Percentiles rank a stretch among this genome's conserved stretches.
Conservation (phyloP, 2,888 invertebrate genomes). For the Mellilla xanthometata region DNA sequence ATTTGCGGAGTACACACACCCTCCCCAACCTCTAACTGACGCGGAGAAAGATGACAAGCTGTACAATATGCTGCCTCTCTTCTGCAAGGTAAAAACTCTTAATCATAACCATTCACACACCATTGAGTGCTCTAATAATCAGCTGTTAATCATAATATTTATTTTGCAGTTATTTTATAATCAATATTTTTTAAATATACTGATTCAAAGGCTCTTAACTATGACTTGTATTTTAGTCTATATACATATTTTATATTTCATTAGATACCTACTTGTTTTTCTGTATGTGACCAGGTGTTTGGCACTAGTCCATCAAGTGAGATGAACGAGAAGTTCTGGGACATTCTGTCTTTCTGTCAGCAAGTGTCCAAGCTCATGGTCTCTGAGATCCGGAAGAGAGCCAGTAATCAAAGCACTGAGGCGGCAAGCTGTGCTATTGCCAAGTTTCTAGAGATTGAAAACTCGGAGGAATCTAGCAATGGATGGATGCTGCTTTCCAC, state of each 20-base stretch:
- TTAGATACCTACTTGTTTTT: too few species aligned
- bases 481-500: constrained; percentile 98
- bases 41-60: constrained; percentile 95
- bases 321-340: constrained; percentile 98
- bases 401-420: constrained; percentile 97
- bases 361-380: constrained; percentile 98
- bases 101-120: too few species aligned
- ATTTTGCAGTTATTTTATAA: not conserved
- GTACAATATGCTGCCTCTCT: constrained; percentile 98
- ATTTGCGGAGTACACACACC: constrained; percentile 96
- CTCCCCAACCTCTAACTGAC: constrained; percentile 90
- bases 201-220: too few species aligned
- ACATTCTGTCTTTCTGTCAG: constrained; percentile 96
- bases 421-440: constrained; percentile 98
- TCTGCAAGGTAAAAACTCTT: constrained; percentile 97
- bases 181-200: too few species aligned
- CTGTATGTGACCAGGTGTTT: constrained; percentile 91
- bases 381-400: constrained; percentile 96
- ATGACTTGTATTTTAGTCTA: too few species aligned
- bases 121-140: too few species aligned
- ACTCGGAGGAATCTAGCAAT: constrained; percentile 96
- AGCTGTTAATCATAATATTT: not conserved
- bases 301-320: constrained; percentile 96
- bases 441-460: constrained; percentile 97
- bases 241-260: too few species aligned